Evolutionary conservation across 2,888 invertebrate species (phyloP).

Genomic region (Pristionchus arcanus): DNA sequence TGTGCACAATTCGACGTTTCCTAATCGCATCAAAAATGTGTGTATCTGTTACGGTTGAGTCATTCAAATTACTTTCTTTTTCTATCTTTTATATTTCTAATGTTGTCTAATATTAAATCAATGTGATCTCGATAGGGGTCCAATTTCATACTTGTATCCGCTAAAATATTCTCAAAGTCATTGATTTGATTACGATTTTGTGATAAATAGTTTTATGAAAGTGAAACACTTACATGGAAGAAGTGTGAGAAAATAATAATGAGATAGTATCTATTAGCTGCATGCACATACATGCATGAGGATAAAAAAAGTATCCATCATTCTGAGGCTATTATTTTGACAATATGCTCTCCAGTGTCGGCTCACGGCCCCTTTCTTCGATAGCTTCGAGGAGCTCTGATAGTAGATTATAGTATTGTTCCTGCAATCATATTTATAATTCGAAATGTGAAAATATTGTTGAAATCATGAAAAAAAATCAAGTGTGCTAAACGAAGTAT

Average conservation of each 20-base stretch:
- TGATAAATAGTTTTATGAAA: not conserved
- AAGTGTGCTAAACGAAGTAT: no score
- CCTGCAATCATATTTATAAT: no score
- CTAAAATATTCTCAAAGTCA: slow-evolving; percentile 16
- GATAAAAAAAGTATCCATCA: not conserved
- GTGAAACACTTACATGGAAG: no score
- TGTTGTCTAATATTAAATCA: not conserved
- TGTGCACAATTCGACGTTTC: not conserved
- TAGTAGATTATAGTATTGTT: no score
- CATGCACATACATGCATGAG: not conserved
- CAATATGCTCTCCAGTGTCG: no score
- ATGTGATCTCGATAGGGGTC: slow-evolving; percentile 23
- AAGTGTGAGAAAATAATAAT: no score
- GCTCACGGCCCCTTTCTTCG: no score
- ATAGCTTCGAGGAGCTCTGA: no score
- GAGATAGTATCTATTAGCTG: no score
- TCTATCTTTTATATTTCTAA: not conserved
- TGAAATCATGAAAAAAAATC: no score
- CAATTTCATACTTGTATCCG: slow-evolving; percentile 6
- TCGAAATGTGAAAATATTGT: no score
- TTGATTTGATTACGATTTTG: slow-evolving; percentile 19
- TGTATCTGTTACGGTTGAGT: not conserved
- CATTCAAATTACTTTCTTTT: not conserved
- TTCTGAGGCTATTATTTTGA: not conserved
- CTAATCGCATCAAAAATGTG: not conserved